phyloP scores from a whole-genome alignment of 2,113 vertebrate genomes.

The Notechis scutatus region DNA sequence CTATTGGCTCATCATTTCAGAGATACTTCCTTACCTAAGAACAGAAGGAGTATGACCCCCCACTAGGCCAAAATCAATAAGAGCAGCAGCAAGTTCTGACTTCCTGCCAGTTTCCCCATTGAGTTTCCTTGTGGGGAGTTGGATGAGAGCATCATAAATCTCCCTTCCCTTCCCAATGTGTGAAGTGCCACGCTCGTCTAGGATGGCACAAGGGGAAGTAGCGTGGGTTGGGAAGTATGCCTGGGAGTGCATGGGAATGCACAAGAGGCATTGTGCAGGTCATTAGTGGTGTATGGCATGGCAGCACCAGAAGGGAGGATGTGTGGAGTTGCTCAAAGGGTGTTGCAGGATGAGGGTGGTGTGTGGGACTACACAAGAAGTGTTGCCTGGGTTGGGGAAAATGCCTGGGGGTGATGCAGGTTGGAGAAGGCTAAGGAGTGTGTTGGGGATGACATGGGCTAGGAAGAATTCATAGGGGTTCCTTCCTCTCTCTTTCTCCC shows the following conservation, averaged over 20 bases:
- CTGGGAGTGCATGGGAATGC: not conserved
- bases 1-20: too few species aligned
- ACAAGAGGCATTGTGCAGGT: not conserved
- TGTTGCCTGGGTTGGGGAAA: not conserved
- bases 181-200: too few species aligned
- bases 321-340: not conserved
- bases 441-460: not conserved
- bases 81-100: too few species aligned
- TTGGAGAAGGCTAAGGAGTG: not conserved
- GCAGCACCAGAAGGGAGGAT: not conserved
- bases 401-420: not conserved
- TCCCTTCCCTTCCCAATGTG: too few species aligned
- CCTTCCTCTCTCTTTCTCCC: not conserved
- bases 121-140: too few species aligned
- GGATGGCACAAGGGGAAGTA: not conserved
- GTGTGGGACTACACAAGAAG: not conserved
- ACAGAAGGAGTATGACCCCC: too few species aligned
- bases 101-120: too few species aligned
- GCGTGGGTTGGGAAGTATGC: not conserved
- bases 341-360: not conserved
- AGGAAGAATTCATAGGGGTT: not conserved
- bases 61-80: too few species aligned
- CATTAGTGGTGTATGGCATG: not conserved
- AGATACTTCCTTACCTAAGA: too few species aligned
- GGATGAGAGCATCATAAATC: too few species aligned